Conservation (phyloP, 2,797 vertebrate species). For the Emydoidea blandingii region DNA sequence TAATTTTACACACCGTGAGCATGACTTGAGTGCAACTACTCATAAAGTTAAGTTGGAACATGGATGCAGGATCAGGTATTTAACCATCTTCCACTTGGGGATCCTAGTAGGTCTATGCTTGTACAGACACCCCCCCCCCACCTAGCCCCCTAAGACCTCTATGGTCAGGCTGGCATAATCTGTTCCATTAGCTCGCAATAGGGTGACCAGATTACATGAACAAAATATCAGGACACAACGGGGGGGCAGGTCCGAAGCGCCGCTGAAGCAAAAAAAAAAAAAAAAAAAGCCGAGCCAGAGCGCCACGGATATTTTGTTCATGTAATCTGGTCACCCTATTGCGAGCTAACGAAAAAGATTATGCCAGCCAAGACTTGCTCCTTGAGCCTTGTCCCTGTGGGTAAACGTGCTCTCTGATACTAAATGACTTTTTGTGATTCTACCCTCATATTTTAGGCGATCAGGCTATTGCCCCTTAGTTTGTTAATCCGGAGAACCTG, state of each 20-base stretch:
- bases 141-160: neutral
- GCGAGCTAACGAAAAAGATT: too few relatives aligned
- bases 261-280: too few relatives aligned
- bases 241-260: too few relatives aligned
- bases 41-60: neutral
- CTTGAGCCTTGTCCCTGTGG: neutral
- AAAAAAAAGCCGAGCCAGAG: too few relatives aligned
- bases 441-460: neutral
- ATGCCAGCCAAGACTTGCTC: neutral
- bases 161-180: neutral
- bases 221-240: too few relatives aligned
- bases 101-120: neutral
- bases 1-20: neutral
- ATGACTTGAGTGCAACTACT: neutral
- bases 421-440: conserved; percentile 30
- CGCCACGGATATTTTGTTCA: too few relatives aligned
- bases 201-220: too few relatives aligned
- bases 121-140: neutral
- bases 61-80: neutral
- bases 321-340: too few relatives aligned
- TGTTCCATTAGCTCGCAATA: neutral
- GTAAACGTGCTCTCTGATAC: neutral
- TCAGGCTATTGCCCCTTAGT: neutral
- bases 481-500: conserved; percentile 24
- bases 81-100: neutral